These are phyloP conservation scores for Apocrypta bakeri DNA, from an alignment of 1,140 invertebrate genomes.

Conservation along the genomic window DNA sequence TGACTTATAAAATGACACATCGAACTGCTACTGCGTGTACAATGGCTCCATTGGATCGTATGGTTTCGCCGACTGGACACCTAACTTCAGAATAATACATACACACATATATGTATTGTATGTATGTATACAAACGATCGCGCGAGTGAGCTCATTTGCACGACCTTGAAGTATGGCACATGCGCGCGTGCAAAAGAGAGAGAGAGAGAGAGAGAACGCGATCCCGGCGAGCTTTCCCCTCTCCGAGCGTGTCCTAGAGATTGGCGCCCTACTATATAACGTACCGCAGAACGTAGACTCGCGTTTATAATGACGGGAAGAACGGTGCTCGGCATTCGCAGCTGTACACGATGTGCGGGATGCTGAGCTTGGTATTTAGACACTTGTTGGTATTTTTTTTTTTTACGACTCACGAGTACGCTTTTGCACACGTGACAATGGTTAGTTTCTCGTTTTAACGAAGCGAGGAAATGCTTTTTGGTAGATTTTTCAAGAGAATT, in stretches of 20 bases:
- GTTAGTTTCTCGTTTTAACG: no score
- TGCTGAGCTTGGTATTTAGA: no score
- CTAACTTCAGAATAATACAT: no score
- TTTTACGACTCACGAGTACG: no score
- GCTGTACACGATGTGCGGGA: no score
- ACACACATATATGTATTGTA: no score
- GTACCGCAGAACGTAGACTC: background rate
- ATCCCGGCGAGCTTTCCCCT: slow-evolving; percentile 29
- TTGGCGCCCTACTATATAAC: background rate
- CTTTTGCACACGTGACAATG: no score
- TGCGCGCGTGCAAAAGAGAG: background rate
- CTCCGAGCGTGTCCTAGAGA: background rate
- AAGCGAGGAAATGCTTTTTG: no score
- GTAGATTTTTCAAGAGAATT: no score
- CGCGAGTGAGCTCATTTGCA: slow-evolving; percentile 16
- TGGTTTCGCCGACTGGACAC: background rate
- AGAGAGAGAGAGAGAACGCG: slow-evolving; percentile 36
- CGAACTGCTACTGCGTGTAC: background rate
- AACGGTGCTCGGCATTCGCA: background rate
- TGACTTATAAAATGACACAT: background rate
- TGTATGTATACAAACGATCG: slow-evolving; percentile 39
- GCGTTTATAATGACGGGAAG: background rate
- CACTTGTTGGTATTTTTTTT: no score
- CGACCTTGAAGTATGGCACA: slow-evolving; percentile 1
- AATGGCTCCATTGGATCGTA: background rate